Base-by-base conservation (phyloP, 2,888 invertebrate species). In the Eudasyphora cyanicolor region DNA sequence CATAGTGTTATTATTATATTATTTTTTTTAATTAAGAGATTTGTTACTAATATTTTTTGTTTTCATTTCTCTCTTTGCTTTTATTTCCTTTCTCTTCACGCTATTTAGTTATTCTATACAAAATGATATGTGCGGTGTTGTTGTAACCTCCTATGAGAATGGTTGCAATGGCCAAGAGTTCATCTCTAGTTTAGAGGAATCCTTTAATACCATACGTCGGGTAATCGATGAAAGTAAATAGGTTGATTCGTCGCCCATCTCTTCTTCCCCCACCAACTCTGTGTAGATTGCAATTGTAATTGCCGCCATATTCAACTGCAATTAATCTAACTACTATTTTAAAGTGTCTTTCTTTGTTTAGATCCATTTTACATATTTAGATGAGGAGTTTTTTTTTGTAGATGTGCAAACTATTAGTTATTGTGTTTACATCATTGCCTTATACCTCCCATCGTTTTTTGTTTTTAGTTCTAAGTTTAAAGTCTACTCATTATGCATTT, bases 31-130 rank as follows among this genome's bases (percentile, higher is more conserved):
- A 42, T 21, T n/a, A 42, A 14, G 5, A 5, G 12, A 60, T 29
- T 0, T n/a, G 24, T 54, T 17, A 10, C 69, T 24, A 38, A 21
- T 29, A 12, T 38, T 21, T 14, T 35, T 38, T 32, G 17, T 35
- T n/a, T 14, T 19, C 8, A 19, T 57, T 73, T 49, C 8, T 70
- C 29, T 42, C 24, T 49, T 45, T 29, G 4, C 3, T 45, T 45
- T 45, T 45, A n/a, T 45, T 10, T 29, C 4, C 38, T 49, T 64
- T 70, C 64, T 70, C 64, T 64, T 62, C 21, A 27, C 71, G 38
- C 19, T 21, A 88, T 92, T 91, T 91, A 98, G 98, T 71, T 99
- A 99, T 91, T 96, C 96, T 76, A 97, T 98, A 45, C 95, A 95
- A 88, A 95, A 97, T 32, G 94, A 96, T 86, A 95, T 94, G 86